phyloP scores from a whole-genome alignment of 2,888 invertebrate species.

The Dolichopus griseipennis region DNA sequence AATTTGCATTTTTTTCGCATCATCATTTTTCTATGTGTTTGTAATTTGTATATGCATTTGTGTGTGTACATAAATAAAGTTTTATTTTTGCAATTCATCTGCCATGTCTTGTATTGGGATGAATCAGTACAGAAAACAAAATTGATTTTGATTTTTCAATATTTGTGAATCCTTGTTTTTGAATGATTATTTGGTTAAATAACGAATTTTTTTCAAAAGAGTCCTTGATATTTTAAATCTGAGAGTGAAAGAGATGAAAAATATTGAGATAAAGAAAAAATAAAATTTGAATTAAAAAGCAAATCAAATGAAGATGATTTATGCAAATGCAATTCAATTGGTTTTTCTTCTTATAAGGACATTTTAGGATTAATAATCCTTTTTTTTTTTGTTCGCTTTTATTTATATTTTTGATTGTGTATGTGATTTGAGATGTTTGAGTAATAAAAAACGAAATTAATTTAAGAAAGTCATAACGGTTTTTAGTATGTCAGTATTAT shows the following conservation, averaged over 20 bases:
- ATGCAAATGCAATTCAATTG: not conserved
- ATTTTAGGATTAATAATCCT: not conserved
- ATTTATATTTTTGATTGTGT: not conserved
- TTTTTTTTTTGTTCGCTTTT: not conserved
- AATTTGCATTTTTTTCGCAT: not conserved
- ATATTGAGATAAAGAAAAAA: too few relatives aligned
- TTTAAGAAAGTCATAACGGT: not conserved
- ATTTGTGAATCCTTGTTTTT: not conserved
- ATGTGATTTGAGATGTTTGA: not conserved
- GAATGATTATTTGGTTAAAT: not conserved
- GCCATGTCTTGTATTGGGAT: not conserved
- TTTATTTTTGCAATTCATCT: not conserved
- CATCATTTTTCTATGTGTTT: not conserved
- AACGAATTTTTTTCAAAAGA: not conserved
- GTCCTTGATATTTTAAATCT: not conserved
- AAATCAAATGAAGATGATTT: constrained; percentile 1
- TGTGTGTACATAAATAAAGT: not conserved
- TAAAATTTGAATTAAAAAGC: too few relatives aligned
- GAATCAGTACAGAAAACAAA: not conserved
- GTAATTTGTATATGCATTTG: not conserved
- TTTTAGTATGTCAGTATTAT: not conserved
- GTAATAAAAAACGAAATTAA: not conserved
- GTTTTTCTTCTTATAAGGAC: not conserved
- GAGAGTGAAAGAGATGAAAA: too few relatives aligned
- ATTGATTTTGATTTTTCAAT: not conserved